Evolutionary conservation across 2,113 vertebrate species (phyloP), one percentile per base, ranked within the genome.

Genomic region (Colius striatus): DNA sequence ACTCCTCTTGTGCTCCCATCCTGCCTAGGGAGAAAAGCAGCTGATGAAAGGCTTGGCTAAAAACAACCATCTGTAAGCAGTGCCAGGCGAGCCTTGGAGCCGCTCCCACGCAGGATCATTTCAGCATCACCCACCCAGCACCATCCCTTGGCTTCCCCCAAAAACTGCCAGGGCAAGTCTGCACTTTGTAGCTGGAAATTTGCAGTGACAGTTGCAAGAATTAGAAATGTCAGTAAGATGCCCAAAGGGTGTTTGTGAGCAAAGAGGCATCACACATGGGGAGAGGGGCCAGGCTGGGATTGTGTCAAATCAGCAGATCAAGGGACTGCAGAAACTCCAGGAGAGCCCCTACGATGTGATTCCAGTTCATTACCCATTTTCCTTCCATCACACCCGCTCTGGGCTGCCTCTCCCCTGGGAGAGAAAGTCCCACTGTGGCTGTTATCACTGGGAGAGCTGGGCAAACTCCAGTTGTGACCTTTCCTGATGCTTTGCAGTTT

Each of bases 1-100:
- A 10, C n/a, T 58, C 57, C 26, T 34, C 84, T 41, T 21, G 16
- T n/a, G 74, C 6, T 16, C 34, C 73, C 11, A 8, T 10, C 18
- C 21, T 23, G 29, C 26, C 6, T 3, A 5, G 48, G 8, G 47
- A 21, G 61, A 70, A 14, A 61, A 13, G 41, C 17, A 55, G 65
- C 12, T 38, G 60, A 62, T 1, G 7, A 30, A 50, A 55, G 57
- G 29, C 34, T 72, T 18, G 30, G 53, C 76, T 62, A 71, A 62
- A 38, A 57, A 15, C 48, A 67, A 25, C 30, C 19, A 17, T 6
- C 53, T 10, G 27, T 34, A 21, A 38, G 51, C 38, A 20, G 32
- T 1, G 5, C 34, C 55, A 48, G 41, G 45, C 0, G 1, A 58
- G 30, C 54, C 62, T 9, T 0, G 0, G 61, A 51, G 48, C 48